Conservation (phyloP, 2,113 vertebrate species). For the Aptenodytes forsteri region DNA sequence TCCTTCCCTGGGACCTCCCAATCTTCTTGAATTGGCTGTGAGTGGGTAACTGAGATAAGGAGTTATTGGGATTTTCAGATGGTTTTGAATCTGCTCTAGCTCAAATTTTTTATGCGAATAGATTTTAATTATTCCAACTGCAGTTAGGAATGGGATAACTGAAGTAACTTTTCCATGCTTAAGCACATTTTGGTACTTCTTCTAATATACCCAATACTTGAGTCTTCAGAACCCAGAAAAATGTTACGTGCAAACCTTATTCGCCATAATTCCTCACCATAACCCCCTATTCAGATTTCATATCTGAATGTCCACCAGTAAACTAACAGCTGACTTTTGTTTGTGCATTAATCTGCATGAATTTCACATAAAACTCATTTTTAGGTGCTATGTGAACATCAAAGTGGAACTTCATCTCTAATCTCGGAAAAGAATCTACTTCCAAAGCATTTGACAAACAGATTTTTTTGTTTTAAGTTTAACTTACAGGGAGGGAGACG, state of each 20-base stretch:
- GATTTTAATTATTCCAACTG: background rate
- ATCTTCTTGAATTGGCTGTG: background rate
- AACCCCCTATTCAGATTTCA: background rate
- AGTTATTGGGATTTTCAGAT: background rate
- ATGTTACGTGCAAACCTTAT: background rate
- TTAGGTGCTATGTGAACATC: background rate
- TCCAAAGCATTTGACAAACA: background rate
- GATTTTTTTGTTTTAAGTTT: background rate
- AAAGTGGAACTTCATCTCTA: background rate
- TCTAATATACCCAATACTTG: background rate
- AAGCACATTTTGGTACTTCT: background rate
- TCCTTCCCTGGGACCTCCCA: background rate
- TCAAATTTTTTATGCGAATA: background rate
- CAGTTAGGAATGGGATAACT: background rate
- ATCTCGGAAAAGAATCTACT: background rate
- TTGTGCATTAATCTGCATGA: background rate
- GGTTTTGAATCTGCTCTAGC: background rate
- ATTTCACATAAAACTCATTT: background rate
- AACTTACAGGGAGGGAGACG: background rate
- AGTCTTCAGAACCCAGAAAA: background rate
- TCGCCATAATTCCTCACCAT: background rate
- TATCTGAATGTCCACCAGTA: background rate
- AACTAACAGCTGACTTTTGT: background rate
- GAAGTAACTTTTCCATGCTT: background rate
- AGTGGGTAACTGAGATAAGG: background rate